A percentile compares a stretch with the other conserved stretches of the same genome.
Conservation (phyloP, 2,113 vertebrate genomes). For the Odocoileus virginianus region DNA sequence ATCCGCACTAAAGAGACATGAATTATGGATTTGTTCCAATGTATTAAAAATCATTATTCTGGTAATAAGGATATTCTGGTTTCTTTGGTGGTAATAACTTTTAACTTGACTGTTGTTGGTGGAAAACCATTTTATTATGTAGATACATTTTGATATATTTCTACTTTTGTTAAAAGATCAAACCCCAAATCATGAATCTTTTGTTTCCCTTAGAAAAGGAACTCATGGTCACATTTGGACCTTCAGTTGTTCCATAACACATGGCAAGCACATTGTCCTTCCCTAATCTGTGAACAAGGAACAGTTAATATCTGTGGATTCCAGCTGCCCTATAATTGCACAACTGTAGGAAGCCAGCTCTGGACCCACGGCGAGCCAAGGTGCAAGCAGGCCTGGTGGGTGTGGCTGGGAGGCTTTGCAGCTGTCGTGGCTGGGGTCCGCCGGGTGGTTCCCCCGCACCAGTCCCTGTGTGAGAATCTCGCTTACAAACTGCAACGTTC, state of each 20-base stretch:
- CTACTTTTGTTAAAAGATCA: slow-evolving; percentile 6
- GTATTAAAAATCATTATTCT: not conserved
- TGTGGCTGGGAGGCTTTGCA: slow-evolving; percentile 10
- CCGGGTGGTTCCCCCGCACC: slow-evolving; percentile 12
- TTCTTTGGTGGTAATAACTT: not conserved
- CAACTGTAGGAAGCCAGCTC: slow-evolving; percentile 40
- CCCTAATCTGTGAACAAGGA: not conserved
- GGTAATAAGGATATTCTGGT: not conserved
- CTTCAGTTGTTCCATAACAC: slow-evolving; percentile 38
- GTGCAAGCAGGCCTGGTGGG: not conserved
- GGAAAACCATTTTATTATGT: not conserved
- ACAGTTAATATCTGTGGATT: slow-evolving; percentile 5
- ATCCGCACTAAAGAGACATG: not conserved
- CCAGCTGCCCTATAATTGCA: slow-evolving; percentile 49
- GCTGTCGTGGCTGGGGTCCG: slow-evolving; percentile 31
- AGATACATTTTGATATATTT: not conserved
- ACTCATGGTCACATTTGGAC: not conserved
- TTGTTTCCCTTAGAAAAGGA: slow-evolving; percentile 23
- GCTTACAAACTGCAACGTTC: slow-evolving; percentile 41
- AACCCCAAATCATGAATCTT: not conserved
- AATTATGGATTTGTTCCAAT: not conserved
- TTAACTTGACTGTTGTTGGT: not conserved
- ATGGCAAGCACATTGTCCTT: not conserved
- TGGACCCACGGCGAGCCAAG: not conserved
- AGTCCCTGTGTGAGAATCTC: not conserved